These are phyloP conservation scores for Antechinus stuartii DNA, from an alignment of 2,113 vertebrate genomes.

Conservation along the genomic window DNA sequence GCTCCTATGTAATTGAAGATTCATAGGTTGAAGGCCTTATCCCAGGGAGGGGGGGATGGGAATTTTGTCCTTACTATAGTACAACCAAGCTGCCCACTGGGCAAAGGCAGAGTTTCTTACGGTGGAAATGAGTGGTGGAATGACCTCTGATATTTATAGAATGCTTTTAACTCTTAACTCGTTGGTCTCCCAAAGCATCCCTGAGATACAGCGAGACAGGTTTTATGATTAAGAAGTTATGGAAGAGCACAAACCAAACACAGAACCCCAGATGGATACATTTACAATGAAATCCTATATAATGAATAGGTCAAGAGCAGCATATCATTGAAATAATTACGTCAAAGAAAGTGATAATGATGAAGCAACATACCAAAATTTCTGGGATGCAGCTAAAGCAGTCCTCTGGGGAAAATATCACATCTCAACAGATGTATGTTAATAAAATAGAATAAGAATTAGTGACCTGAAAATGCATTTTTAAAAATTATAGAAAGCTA, in stretches of 20 bases:
- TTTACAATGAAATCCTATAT: background rate
- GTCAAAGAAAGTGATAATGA: background rate
- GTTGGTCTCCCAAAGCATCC: background rate
- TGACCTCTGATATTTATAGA: background rate
- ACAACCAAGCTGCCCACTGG: background rate
- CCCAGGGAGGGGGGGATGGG: too few species aligned
- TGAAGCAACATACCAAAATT: background rate
- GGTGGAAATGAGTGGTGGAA: background rate
- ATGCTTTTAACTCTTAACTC: background rate
- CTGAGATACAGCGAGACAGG: background rate
- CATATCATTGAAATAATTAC: background rate
- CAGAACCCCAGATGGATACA: background rate
- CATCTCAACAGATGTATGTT: background rate
- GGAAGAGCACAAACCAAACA: background rate
- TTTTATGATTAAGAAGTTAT: background rate
- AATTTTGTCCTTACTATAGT: background rate
- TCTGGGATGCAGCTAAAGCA: background rate
- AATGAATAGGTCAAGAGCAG: background rate
- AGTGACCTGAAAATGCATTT: background rate
- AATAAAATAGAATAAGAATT: background rate
- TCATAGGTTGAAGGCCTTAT: background rate
- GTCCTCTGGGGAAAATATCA: background rate
- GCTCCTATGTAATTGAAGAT: background rate
- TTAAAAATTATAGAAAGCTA: background rate
- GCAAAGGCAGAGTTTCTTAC: background rate